Evolutionary conservation across 2,113 vertebrate species (phyloP).

Genomic region (Leptocoma aspasia): DNA sequence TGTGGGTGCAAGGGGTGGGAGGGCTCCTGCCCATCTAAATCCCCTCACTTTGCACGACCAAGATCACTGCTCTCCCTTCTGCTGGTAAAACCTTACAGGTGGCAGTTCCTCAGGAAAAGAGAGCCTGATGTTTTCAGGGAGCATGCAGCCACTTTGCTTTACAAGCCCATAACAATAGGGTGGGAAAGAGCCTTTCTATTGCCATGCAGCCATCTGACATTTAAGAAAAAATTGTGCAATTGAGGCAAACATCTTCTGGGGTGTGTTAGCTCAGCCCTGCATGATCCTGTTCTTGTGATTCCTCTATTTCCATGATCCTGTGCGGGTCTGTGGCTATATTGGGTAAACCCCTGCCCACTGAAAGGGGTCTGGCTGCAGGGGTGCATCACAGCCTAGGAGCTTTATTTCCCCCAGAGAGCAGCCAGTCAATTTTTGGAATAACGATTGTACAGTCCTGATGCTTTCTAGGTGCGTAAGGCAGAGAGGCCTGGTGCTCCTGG

Average conservation of each 20-base stretch:
- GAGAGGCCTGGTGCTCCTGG: accelerated
- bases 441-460: neutral
- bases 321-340: accelerated
- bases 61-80: neutral
- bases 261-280: neutral
- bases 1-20: accelerated
- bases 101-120: neutral
- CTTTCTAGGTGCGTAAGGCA: neutral
- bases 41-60: accelerated
- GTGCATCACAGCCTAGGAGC: neutral
- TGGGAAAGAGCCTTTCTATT: neutral
- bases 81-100: neutral
- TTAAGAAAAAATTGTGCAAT: neutral
- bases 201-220: neutral
- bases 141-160: neutral
- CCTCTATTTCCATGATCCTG: accelerated
- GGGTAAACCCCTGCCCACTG: neutral
- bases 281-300: neutral
- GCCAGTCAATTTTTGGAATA: neutral
- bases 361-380: neutral
- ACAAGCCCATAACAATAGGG: neutral
- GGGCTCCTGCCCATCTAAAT: accelerated
- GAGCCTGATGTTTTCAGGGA: neutral
- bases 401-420: neutral
- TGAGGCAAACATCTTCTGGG: neutral